phyloP scores from a whole-genome alignment of 2,888 invertebrate genomes.

The Acleris cristana region DNA sequence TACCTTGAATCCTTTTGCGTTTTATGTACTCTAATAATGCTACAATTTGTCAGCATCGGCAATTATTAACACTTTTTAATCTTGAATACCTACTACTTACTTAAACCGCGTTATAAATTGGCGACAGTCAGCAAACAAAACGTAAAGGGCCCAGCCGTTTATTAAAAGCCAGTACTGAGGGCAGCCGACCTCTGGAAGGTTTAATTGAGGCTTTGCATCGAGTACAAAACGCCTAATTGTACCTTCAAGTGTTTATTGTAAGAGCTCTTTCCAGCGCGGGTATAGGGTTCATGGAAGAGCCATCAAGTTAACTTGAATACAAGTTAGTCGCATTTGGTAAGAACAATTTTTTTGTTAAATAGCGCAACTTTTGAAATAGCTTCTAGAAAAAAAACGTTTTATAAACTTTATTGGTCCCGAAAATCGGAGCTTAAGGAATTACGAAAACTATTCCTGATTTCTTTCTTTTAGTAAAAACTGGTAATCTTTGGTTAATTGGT shows the following conservation, averaged over 20 bases:
- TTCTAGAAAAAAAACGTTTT: too few relatives aligned
- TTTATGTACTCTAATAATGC: background rate
- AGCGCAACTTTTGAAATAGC: too few relatives aligned
- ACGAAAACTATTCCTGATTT: too few relatives aligned
- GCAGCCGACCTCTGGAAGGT: constrained; percentile 63
- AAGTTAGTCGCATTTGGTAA: background rate
- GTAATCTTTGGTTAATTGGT: too few relatives aligned
- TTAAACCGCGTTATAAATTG: constrained; percentile 55
- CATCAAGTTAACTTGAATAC: background rate
- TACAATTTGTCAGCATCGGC: background rate
- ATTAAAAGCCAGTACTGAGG: constrained; percentile 61
- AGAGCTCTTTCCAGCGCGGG: constrained; percentile 51
- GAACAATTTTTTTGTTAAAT: too few relatives aligned
- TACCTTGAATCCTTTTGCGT: background rate
- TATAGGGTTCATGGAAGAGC: constrained; percentile 48
- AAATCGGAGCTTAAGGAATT: too few relatives aligned
- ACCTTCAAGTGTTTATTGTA: constrained; percentile 74
- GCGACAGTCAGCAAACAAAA: constrained; percentile 56
- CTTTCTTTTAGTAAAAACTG: too few relatives aligned
- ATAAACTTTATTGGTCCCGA: too few relatives aligned
- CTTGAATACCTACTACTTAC: constrained; percentile 2
- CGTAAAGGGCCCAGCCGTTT: constrained; percentile 59
- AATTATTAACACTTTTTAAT: constrained; percentile 2
- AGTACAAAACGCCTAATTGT: constrained; percentile 80
- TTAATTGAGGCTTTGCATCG: constrained; percentile 77